Conservation (phyloP, 2,113 vertebrate species). For the Pedetes capensis region DNA sequence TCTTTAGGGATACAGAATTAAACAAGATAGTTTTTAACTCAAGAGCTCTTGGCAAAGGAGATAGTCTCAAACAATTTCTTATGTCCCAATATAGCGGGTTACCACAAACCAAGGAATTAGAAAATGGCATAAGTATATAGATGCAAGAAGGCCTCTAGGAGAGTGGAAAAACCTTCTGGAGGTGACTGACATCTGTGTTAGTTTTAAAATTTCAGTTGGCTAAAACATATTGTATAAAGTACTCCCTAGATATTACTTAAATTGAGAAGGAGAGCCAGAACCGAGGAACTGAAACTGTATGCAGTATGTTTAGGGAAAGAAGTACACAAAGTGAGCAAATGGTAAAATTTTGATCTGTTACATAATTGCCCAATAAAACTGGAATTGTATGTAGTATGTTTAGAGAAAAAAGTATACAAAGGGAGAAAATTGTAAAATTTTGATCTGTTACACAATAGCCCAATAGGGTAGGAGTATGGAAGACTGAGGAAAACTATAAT, state of each 20-base stretch:
- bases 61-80: background rate
- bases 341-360: background rate
- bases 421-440: background rate
- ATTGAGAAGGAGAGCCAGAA: background rate
- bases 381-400: background rate
- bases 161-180: background rate
- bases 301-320: background rate
- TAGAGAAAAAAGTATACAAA: background rate
- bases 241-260: background rate
- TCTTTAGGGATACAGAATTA: slow-evolving; percentile 30
- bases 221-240: background rate
- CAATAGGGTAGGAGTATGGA: background rate
- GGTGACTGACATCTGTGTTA: background rate
- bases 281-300: background rate
- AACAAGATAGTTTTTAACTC: slow-evolving; percentile 2
- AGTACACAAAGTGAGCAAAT: background rate
- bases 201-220: background rate
- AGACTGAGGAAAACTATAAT: background rate
- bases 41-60: background rate
- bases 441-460: background rate
- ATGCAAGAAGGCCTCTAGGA: background rate
- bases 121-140: background rate
- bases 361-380: background rate
- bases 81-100: background rate
- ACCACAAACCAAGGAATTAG: slow-evolving; percentile 21